Base-by-base conservation (phyloP, 2,113 vertebrate species). In the Coturnix japonica region DNA sequence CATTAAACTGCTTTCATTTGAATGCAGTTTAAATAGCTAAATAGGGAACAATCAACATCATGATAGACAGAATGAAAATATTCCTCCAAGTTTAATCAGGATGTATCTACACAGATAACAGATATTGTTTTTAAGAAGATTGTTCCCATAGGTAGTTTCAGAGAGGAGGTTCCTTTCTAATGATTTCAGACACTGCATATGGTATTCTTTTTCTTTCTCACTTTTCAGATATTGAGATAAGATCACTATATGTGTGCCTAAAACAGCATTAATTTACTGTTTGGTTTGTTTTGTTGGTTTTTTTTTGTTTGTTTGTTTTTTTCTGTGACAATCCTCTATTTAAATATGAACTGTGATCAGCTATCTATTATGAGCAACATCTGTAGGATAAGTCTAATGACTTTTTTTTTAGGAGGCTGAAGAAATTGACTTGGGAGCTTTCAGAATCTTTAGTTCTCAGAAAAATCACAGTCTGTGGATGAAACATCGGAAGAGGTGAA, bases 401-500 rank as follows among this genome's bases (percentile, higher is more conserved):
- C 3, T 4, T 37, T 17, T 31, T 31, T 6, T 15, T 13, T 31
- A 47, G 20, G 18, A 3, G 5, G 1, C 0, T 56, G 54, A 61
- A 13, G 3, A 6, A 82, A 70, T 3, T 44, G 6, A 4, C 26
- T 37, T 30, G 63, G 31, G 37, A 83, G 63, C 1, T 10, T 47
- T 14, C n/a, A 61, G n/a, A 72, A 44, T 35, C 44, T 47, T 84
- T 28, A 49, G 21, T 74, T 56, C 33, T 59, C 39, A 61, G 28
- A 56, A 76, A 61, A 73, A 18, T 9, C 21, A 35, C 21, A 35
- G 13, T 43, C 6, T 3, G 1, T 49, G 1, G 3, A 2, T 3
- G 8, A 65, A 73, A 13, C 7, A 22, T 15, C 6, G 63, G 37
- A 56, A 76, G 17, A 77, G 6, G 4, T 30, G 17, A 64, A 67